Evolutionary conservation across 1,140 invertebrate genomes (phyloP).

Genomic region (Odontomachus brunneus): DNA sequence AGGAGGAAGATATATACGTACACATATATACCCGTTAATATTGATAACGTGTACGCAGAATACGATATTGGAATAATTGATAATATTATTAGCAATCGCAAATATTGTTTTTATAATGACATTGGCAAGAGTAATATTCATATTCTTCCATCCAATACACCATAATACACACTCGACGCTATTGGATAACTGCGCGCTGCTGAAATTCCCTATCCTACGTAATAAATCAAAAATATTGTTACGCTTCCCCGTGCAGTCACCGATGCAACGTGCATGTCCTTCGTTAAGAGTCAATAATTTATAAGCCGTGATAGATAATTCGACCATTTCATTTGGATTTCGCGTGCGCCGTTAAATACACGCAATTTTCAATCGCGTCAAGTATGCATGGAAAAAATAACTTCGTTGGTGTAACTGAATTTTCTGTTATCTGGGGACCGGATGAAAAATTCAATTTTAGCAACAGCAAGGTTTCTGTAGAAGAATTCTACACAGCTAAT

Average conservation of each 20-base stretch:
- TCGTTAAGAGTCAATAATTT: slow-evolving; percentile 19
- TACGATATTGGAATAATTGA: slow-evolving; percentile 49
- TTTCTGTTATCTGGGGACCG: too few species aligned
- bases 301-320: slow-evolving; percentile 33
- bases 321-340: background rate
- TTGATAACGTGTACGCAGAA: slow-evolving; percentile 3
- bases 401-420: too few species aligned
- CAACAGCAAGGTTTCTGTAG: too few species aligned
- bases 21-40: background rate
- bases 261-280: background rate
- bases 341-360: background rate
- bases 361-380: background rate
- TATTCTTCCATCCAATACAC: slow-evolving; percentile 27
- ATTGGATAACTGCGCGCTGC: slow-evolving; percentile 39
- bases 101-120: slow-evolving; percentile 59
- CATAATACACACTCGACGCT: slow-evolving; percentile 39
- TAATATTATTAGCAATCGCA: slow-evolving; percentile 42
- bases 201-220: slow-evolving; percentile 45
- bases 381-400: too few species aligned
- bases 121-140: slow-evolving; percentile 30
- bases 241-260: background rate
- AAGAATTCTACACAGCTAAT: too few species aligned
- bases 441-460: too few species aligned
- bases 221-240: slow-evolving; percentile 44
- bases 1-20: background rate